A percentile compares a stretch with the other conserved stretches of the same genome.
Conservation (phyloP, 2,797 vertebrate species). For the Myoxocephalus aenaeus region DNA sequence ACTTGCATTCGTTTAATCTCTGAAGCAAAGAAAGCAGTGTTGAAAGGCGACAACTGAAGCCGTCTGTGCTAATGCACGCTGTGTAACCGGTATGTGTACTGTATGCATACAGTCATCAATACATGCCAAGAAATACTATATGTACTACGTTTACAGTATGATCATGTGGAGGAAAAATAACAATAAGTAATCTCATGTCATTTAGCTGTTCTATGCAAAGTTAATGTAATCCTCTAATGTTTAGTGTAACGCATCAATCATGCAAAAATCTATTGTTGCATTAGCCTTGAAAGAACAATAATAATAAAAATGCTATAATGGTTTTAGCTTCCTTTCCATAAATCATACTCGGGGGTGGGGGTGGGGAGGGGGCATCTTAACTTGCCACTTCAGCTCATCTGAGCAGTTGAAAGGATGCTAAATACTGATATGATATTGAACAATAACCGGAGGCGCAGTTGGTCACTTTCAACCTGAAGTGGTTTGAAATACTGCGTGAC, state of each 20-base stretch:
- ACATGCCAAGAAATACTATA: conserved; percentile 82
- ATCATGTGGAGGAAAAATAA: conserved; percentile 83
- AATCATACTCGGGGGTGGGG: conserved; percentile 76
- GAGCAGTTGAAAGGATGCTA: conserved; percentile 79
- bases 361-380: conserved; percentile 81
- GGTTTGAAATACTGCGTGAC: conserved; percentile 76
- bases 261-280: conserved; percentile 91
- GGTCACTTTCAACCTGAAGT: conserved; percentile 77
- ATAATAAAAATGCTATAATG: conserved; percentile 91
- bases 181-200: conserved; percentile 87
- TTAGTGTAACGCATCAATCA: conserved; percentile 89
- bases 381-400: conserved; percentile 87
- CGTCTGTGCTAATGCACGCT: conserved; percentile 34
- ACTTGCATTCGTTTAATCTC: conserved; percentile 70
- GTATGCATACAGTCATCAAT: conserved; percentile 72
- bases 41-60: conserved; percentile 45
- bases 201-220: conserved; percentile 89
- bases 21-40: conserved; percentile 48
- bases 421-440: conserved; percentile 86
- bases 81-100: conserved; percentile 46
- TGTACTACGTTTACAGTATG: conserved; percentile 81
- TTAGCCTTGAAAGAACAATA: conserved; percentile 91
- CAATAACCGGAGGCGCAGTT: conserved; percentile 77
- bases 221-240: conserved; percentile 91
- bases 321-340: conserved; percentile 89